Evolutionary conservation across 2,888 invertebrate genomes (phyloP).

Genomic region (Tenthredo distinguenda): DNA sequence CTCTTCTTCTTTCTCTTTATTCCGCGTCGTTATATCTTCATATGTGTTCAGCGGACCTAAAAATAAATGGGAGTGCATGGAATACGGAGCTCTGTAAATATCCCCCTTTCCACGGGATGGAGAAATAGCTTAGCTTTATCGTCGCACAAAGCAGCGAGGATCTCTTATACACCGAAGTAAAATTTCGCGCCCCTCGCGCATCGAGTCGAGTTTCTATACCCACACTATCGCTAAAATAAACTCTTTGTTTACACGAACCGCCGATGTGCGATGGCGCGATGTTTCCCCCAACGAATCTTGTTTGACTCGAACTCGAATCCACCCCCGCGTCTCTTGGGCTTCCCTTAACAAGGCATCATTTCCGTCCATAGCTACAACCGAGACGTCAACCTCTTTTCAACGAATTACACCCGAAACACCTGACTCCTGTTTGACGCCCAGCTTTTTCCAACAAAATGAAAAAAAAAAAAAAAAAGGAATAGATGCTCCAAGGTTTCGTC

Average conservation of each 20-base stretch:
- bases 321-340: neutral
- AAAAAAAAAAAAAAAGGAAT: neutral
- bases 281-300: neutral
- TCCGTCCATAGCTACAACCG: neutral
- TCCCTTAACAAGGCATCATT: constrained; percentile 28
- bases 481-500: no score
- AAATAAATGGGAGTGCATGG: constrained; percentile 1
- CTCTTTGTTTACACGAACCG: constrained; percentile 39
- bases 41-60: neutral
- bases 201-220: constrained; percentile 6
- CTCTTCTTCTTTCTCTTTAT: neutral
- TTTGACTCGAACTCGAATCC: neutral
- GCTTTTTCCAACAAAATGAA: neutral
- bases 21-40: neutral
- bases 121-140: neutral
- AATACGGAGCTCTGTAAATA: neutral
- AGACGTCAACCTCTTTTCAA: neutral
- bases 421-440: neutral
- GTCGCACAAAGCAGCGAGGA: neutral
- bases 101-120: neutral
- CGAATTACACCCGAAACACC: neutral
- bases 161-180: constrained; percentile 22
- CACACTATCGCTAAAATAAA: neutral
- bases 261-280: constrained; percentile 9
- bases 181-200: neutral